Evolutionary conservation across 1,140 invertebrate genomes (phyloP).

Genomic region (Zaprionus taronus): DNA sequence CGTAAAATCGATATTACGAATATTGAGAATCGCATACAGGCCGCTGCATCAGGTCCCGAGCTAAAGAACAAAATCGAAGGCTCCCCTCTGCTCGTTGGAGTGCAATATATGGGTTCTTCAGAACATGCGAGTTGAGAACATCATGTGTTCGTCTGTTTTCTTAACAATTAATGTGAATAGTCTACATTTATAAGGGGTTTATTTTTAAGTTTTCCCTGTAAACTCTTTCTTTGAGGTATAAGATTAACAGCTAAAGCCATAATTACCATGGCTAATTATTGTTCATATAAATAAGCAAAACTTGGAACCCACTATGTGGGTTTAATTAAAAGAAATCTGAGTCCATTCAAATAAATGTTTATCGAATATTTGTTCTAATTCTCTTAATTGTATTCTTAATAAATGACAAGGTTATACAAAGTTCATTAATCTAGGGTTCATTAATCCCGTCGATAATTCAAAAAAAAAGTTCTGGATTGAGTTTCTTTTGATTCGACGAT

Average conservation of each 20-base stretch:
- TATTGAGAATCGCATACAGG: constrained; percentile 36
- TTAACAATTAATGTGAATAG: constrained; percentile 31
- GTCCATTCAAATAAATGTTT: background rate
- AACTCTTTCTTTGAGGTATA: constrained; percentile 1
- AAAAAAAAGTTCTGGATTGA: background rate
- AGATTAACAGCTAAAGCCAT: constrained; percentile 5
- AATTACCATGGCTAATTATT: background rate
- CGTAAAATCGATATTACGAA: constrained; percentile 63
- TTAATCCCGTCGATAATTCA: constrained; percentile 4
- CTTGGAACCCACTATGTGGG: background rate
- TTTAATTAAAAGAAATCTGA: background rate
- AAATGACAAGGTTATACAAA: constrained; percentile 1
- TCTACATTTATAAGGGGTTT: constrained; percentile 2
- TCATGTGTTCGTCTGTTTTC: background rate
- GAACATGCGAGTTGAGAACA: constrained; percentile 29
- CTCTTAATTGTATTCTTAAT: background rate
- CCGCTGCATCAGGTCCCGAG: constrained; percentile 2
- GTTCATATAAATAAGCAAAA: background rate
- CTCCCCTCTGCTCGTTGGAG: constrained; percentile 57
- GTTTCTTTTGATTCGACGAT: background rate
- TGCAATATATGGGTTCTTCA: constrained; percentile 40
- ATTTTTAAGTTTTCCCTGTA: background rate
- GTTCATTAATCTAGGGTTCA: constrained; percentile 16
- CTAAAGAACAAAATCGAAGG: constrained; percentile 46
- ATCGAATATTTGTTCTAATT: background rate